Evolutionary conservation across 2,888 invertebrate species (phyloP).

Genomic region (Chrysolina oricalcia): DNA sequence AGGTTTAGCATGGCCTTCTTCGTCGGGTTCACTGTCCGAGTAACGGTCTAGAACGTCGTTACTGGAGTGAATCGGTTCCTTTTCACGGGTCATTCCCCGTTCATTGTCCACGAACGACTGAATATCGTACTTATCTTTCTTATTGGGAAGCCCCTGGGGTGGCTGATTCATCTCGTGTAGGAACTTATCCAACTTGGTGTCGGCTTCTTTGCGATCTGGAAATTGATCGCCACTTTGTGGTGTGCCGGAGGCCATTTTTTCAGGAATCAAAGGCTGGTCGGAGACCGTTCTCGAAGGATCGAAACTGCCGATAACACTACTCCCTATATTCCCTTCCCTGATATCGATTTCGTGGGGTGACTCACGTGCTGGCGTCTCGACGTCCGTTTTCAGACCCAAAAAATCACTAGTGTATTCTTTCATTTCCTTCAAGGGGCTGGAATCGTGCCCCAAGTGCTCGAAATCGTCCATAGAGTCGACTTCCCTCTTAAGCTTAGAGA

Average conservation of each 20-base stretch:
- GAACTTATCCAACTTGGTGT: slow-evolving; percentile 66
- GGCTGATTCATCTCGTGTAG: slow-evolving; percentile 59
- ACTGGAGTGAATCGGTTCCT: slow-evolving; percentile 46
- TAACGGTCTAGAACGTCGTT: slow-evolving; percentile 74
- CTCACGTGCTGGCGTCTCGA: slow-evolving; percentile 60
- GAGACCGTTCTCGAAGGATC: slow-evolving; percentile 52
- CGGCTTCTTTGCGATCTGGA: slow-evolving; percentile 63
- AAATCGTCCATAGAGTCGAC: slow-evolving; percentile 84
- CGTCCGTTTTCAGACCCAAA: slow-evolving; percentile 62
- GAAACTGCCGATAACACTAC: slow-evolving; percentile 56
- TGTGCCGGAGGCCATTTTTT: slow-evolving; percentile 67
- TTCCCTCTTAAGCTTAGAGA: slow-evolving; percentile 71
- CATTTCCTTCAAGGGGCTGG: slow-evolving; percentile 68
- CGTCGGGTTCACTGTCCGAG: slow-evolving; percentile 73
- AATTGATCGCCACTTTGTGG: slow-evolving; percentile 68
- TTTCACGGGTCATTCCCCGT: slow-evolving; percentile 56
- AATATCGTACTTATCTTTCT: slow-evolving; percentile 53
- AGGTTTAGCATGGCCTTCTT: slow-evolving; percentile 68
- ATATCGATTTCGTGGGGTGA: slow-evolving; percentile 67
- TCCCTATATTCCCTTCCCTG: slow-evolving; percentile 67
- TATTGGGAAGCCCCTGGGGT: slow-evolving; percentile 41
- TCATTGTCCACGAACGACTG: slow-evolving; percentile 68
- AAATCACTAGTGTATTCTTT: slow-evolving; percentile 68
- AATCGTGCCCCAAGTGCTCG: slow-evolving; percentile 81
- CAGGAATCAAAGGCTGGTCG: slow-evolving; percentile 49